Conservation (phyloP, 2,888 invertebrate species). For the Drosophila trichaetosa region DNA sequence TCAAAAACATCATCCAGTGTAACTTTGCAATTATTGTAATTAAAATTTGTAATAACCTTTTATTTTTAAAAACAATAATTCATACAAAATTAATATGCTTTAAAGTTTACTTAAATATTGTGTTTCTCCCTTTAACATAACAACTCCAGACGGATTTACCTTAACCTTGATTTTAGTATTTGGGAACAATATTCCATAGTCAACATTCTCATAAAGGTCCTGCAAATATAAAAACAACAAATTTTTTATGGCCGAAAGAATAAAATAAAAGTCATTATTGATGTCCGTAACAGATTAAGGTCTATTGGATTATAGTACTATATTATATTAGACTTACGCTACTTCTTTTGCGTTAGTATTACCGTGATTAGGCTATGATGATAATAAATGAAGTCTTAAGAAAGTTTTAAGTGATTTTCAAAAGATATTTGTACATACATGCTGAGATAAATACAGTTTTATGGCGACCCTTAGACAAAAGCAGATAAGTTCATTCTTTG, state of each 20-base stretch:
- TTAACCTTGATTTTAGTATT: conserved; percentile 96
- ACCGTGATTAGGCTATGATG: not conserved
- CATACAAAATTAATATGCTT: not conserved
- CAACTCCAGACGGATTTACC: conserved; percentile 96
- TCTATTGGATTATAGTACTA: not conserved
- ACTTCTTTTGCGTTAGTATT: conserved; percentile 6
- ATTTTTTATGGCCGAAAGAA: not conserved
- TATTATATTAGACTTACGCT: not conserved
- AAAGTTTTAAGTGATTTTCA: not conserved
- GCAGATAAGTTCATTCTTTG: not conserved
- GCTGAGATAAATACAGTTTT: not conserved
- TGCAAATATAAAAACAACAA: conserved; percentile 84
- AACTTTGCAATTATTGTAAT: not conserved
- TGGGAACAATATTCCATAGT: conserved; percentile 92
- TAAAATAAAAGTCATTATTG: not conserved
- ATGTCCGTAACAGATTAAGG: not conserved
- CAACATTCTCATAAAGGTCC: conserved; percentile 95
- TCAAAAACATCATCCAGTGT: not conserved
- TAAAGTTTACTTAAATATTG: conserved; percentile 84
- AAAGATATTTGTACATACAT: conserved; percentile 4
- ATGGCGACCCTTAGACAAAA: not conserved
- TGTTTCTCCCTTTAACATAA: conserved; percentile 92
- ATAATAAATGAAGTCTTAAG: conserved; percentile 3
- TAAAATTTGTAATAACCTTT: not conserved
- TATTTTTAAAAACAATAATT: conserved; percentile 9